A percentile compares a stretch with the other conserved stretches of the same genome.
phyloP scores from a whole-genome alignment of 2,888 invertebrate species.

The Parapristionchus giblindavisi region DNA sequence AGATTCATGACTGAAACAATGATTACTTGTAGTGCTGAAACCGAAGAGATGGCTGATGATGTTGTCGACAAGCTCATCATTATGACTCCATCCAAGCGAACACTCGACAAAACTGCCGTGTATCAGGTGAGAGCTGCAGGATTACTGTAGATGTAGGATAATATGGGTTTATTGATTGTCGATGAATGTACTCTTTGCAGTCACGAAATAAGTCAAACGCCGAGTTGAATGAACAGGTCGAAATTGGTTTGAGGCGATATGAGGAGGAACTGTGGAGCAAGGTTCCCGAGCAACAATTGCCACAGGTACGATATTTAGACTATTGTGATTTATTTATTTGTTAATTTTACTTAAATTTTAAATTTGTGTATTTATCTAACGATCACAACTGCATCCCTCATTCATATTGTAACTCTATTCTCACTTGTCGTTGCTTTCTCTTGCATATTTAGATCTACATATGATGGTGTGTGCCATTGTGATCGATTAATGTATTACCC shows the following conservation, averaged over 20 bases:
- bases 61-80: conserved; percentile 79
- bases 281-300: conserved; percentile 49
- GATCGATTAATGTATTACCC: too few relatives aligned
- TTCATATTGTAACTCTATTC: too few relatives aligned
- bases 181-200: conserved; percentile 39
- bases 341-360: too few relatives aligned
- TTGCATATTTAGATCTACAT: too few relatives aligned
- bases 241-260: conserved; percentile 93
- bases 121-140: background rate
- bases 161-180: background rate
- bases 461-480: too few relatives aligned
- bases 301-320: conserved; percentile 28
- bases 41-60: conserved; percentile 73
- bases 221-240: conserved; percentile 91
- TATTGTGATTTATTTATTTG: background rate
- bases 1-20: background rate
- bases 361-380: too few relatives aligned
- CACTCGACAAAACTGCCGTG: conserved; percentile 85
- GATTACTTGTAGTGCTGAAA: conserved; percentile 8
- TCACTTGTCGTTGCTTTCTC: too few relatives aligned
- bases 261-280: conserved; percentile 89
- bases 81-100: conserved; percentile 81
- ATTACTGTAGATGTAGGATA: conserved; percentile 68
- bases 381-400: too few relatives aligned
- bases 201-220: conserved; percentile 92